Evolutionary conservation across 2,113 vertebrate species (phyloP).

Genomic region (Camelus bactrianus): DNA sequence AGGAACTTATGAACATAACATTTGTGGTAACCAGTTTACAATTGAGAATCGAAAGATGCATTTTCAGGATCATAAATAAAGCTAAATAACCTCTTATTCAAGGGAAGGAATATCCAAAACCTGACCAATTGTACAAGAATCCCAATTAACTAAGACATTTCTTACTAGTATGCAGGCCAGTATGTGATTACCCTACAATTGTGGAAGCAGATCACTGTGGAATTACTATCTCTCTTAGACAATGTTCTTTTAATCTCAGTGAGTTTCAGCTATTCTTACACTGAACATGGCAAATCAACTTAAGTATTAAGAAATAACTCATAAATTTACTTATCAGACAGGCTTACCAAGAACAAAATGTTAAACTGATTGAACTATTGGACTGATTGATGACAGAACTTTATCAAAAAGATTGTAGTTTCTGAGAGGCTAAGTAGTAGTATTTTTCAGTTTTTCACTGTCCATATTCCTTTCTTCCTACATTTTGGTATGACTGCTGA

Average conservation of each 20-base stretch:
- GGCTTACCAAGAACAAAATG: neutral
- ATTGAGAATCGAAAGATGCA: conserved; percentile 84
- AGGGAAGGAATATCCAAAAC: conserved; percentile 76
- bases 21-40: conserved; percentile 85
- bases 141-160: conserved; percentile 84
- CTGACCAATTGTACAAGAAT: conserved; percentile 84
- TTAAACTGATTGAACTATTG: neutral
- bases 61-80: conserved; percentile 89
- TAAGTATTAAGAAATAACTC: neutral
- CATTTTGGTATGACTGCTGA: neutral
- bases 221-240: conserved; percentile 77
- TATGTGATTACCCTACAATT: conserved; percentile 80
- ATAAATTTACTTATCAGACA: neutral
- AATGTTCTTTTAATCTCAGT: conserved; percentile 66
- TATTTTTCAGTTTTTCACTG: neutral
- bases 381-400: neutral
- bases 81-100: conserved; percentile 81
- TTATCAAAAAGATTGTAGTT: neutral
- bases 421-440: neutral
- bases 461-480: neutral
- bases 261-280: conserved; percentile 57
- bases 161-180: conserved; percentile 78
- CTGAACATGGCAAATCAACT: conserved; percentile 20
- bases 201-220: conserved; percentile 77
- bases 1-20: conserved; percentile 74